Evolutionary conservation across 1,140 invertebrate species (phyloP).

Genomic region (Doryteuthis pealeii): DNA sequence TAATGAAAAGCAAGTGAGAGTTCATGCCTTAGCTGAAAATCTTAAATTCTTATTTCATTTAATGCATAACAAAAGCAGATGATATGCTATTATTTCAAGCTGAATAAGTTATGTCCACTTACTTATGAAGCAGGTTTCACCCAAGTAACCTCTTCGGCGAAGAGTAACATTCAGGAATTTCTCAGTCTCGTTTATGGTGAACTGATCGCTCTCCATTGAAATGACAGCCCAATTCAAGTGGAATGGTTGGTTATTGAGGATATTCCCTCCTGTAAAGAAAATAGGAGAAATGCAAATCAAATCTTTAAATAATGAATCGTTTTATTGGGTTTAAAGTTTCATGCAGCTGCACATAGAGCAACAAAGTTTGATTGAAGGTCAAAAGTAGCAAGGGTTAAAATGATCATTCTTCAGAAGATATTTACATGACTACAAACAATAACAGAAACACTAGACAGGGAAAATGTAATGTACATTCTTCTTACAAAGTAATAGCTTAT

Average conservation of each 20-base stretch:
- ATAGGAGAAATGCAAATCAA: not conserved
- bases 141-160: constrained; percentile 55
- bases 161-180: constrained; percentile 48
- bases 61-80: no score
- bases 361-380: not conserved
- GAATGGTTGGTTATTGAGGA: constrained; percentile 54
- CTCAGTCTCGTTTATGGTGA: constrained; percentile 52
- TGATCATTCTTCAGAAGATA: not conserved
- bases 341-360: not conserved
- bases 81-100: no score
- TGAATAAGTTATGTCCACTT: no score
- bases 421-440: not conserved
- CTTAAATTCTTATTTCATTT: no score
- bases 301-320: not conserved
- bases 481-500: no score
- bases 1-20: no score
- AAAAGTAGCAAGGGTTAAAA: not conserved
- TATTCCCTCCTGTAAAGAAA: constrained; percentile 53
- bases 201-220: constrained; percentile 46
- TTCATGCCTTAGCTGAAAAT: no score
- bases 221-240: constrained; percentile 60
- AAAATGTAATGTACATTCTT: no score
- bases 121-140: constrained; percentile 60
- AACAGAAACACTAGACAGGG: not conserved
- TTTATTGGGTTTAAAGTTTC: not conserved